These are phyloP conservation scores for Thunnus thynnus DNA, from an alignment of 2,113 vertebrate genomes.

Conservation along the genomic window DNA sequence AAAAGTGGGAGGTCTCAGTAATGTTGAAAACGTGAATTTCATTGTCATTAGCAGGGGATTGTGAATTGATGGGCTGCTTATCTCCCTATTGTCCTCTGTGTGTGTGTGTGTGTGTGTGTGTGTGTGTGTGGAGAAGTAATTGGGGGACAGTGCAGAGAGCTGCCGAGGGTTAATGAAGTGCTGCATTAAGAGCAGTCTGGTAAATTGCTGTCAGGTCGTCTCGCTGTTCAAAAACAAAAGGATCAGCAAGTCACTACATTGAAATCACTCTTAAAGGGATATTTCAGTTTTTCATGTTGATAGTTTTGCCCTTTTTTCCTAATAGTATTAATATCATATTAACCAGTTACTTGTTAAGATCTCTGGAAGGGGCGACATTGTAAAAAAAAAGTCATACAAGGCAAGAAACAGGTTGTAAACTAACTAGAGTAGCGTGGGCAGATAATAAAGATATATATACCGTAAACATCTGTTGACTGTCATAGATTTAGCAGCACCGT, in stretches of 20 bases:
- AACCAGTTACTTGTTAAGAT: neutral
- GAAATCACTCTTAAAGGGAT: slow-evolving; percentile 17
- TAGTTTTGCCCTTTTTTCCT: neutral
- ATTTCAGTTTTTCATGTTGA: slow-evolving; percentile 1
- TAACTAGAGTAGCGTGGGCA: no score
- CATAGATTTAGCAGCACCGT: no score
- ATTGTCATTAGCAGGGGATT: slow-evolving; percentile 62
- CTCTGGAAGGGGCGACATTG: neutral
- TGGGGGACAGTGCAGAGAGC: neutral
- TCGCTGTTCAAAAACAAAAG: slow-evolving; percentile 42
- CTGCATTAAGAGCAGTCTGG: slow-evolving; percentile 45
- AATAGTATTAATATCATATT: neutral
- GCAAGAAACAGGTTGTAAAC: no score
- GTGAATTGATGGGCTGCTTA: slow-evolving; percentile 68
- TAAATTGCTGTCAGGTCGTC: slow-evolving; percentile 46
- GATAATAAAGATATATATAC: no score
- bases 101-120: slow-evolving; percentile 7
- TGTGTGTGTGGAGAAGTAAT: slow-evolving; percentile 4
- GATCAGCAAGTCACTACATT: slow-evolving; percentile 24
- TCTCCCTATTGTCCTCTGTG: slow-evolving; percentile 18
- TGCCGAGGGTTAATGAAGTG: slow-evolving; percentile 66
- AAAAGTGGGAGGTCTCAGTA: slow-evolving; percentile 42
- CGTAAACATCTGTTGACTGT: no score
- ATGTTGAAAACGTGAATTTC: slow-evolving; percentile 57
- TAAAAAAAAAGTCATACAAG: no score